These are phyloP conservation scores for Drosophila eohydei DNA, from an alignment of 2,888 invertebrate species.

Conservation along the genomic window DNA sequence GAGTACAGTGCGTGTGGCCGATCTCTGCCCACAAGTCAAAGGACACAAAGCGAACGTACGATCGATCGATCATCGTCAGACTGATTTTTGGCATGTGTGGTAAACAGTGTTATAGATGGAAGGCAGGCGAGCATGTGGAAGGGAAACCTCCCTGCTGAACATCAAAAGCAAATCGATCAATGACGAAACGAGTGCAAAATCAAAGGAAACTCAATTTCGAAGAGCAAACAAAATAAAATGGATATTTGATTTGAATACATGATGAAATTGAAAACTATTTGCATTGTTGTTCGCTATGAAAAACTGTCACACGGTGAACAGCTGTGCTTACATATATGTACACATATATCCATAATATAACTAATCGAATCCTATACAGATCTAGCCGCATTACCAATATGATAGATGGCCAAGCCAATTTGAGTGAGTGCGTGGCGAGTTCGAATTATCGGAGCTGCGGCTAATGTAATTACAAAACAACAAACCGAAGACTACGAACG, in stretches of 20 bases:
- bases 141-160: background rate
- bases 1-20: slow-evolving; percentile 33
- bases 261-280: slow-evolving; percentile 21
- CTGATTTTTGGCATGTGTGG: slow-evolving; percentile 62
- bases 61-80: slow-evolving; percentile 71
- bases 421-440: slow-evolving; percentile 77
- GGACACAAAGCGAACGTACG: slow-evolving; percentile 27
- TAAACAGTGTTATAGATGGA: slow-evolving; percentile 36
- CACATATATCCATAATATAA: background rate
- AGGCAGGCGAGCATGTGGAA: slow-evolving; percentile 1
- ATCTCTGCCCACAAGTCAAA: slow-evolving; percentile 29
- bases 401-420: slow-evolving; percentile 75
- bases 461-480: slow-evolving; percentile 81
- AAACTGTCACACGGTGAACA: slow-evolving; percentile 54
- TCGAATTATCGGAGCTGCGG: slow-evolving; percentile 70
- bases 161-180: slow-evolving; percentile 49
- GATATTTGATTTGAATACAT: slow-evolving; percentile 52
- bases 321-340: slow-evolving; percentile 44
- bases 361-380: slow-evolving; percentile 32
- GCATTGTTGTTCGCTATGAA: slow-evolving; percentile 47
- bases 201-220: slow-evolving; percentile 11
- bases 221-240: slow-evolving; percentile 30
- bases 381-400: slow-evolving; percentile 50
- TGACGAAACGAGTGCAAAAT: slow-evolving; percentile 45
- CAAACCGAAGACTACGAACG: slow-evolving; percentile 2